Evolutionary conservation across 92 coral and sea anemone genomes (phyloP).

Genomic region (Paragorgia papillata): DNA sequence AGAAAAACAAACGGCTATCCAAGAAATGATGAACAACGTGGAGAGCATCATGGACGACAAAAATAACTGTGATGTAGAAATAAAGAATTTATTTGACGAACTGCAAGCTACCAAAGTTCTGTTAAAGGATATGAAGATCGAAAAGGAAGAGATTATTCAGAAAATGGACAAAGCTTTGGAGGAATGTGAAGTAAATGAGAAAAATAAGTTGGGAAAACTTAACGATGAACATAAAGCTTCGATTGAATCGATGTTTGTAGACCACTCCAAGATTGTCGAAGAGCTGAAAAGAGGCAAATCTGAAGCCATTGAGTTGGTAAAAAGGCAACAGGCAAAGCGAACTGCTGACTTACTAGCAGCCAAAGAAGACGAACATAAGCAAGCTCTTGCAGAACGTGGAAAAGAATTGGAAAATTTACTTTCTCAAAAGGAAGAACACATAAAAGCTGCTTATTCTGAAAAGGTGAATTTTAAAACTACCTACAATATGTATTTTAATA

Average conservation of each 20-base stretch:
- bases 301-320: slow-evolving; percentile 94
- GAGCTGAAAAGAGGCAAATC: slow-evolving; percentile 88
- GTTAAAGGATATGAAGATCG: slow-evolving; percentile 74
- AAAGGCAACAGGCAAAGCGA: slow-evolving; percentile 77
- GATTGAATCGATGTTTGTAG: slow-evolving; percentile 11
- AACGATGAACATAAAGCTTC: slow-evolving; percentile 10
- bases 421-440: slow-evolving; percentile 79
- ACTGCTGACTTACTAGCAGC: slow-evolving; percentile 74
- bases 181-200: slow-evolving; percentile 86
- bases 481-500: neutral
- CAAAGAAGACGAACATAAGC: slow-evolving; percentile 76
- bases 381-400: slow-evolving; percentile 73
- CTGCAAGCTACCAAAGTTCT: slow-evolving; percentile 64
- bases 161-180: slow-evolving; percentile 95
- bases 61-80: slow-evolving; percentile 69
- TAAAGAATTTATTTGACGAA: slow-evolving; percentile 24
- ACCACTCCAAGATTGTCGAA: slow-evolving; percentile 66
- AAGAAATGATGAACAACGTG: slow-evolving; percentile 96
- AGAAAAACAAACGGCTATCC: slow-evolving; percentile 91
- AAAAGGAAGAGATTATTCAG: slow-evolving; percentile 86
- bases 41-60: slow-evolving; percentile 85
- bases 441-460: slow-evolving; percentile 75
- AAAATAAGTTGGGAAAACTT: slow-evolving; percentile 17
- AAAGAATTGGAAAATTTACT: slow-evolving; percentile 70
- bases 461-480: slow-evolving; percentile 59